A percentile compares a stretch with the other conserved stretches of the same genome.
Conservation (phyloP, 2,113 vertebrate genomes). For the Gila orcuttii region DNA sequence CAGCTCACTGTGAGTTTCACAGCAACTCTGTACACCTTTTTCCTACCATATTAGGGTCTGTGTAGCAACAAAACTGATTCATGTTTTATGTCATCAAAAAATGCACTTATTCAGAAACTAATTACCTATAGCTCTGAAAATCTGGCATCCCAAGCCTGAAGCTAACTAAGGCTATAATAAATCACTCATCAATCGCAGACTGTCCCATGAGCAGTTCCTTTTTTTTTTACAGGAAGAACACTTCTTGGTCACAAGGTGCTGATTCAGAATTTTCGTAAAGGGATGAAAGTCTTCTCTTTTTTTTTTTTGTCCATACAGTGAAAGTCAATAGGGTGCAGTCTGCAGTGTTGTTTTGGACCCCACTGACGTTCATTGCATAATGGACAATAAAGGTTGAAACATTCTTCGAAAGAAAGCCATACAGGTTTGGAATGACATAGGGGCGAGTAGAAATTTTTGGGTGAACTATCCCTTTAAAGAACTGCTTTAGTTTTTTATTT, state of each 20-base stretch:
- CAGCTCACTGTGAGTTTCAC: not conserved
- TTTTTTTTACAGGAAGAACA: not conserved
- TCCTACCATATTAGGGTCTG: constrained; percentile 12
- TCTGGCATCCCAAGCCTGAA: not conserved
- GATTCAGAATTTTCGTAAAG: not conserved
- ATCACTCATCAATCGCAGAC: not conserved
- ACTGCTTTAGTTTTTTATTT: not conserved
- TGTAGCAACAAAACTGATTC: not conserved
- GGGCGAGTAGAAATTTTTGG: not conserved
- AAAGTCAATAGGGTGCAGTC: not conserved
- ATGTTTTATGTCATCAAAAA: not conserved
- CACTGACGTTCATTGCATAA: not conserved
- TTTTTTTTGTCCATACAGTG: not conserved
- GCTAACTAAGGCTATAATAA: not conserved
- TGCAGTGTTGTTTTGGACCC: not conserved
- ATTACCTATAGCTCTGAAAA: not conserved
- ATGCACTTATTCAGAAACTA: not conserved
- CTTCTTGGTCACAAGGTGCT: not conserved
- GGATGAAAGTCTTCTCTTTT: not conserved
- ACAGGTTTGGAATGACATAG: not conserved
- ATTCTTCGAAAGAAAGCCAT: not conserved
- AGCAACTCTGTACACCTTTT: not conserved
- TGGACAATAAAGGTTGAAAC: not conserved
- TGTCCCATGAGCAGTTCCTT: not conserved
- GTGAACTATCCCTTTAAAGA: not conserved